These are phyloP conservation scores for Sprattus sprattus DNA, from an alignment of 2,113 vertebrate species.

Conservation along the genomic window DNA sequence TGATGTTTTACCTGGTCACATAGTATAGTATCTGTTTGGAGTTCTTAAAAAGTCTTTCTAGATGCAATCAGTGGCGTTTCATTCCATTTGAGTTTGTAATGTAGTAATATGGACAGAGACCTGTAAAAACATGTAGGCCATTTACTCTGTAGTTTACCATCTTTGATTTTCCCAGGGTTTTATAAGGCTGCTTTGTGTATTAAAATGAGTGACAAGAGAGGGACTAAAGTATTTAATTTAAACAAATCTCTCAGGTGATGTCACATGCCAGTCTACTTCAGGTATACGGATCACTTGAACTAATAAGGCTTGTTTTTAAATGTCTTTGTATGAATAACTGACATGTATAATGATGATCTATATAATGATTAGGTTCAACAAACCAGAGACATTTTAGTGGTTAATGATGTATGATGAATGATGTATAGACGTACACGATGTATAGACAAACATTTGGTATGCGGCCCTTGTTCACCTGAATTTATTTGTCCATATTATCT, in stretches of 20 bases:
- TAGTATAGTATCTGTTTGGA: background rate
- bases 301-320: too few relatives aligned
- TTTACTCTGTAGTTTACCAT: background rate
- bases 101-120: too few relatives aligned
- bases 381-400: background rate
- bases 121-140: background rate
- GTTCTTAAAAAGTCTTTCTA: background rate
- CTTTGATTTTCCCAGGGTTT: background rate
- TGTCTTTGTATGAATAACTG: too few relatives aligned
- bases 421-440: too few relatives aligned
- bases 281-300: background rate
- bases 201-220: slow-evolving; percentile 36
- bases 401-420: background rate
- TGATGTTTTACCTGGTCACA: background rate
- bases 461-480: too few relatives aligned
- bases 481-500: too few relatives aligned
- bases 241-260: slow-evolving; percentile 30
- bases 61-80: background rate
- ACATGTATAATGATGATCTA: background rate
- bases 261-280: background rate
- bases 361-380: background rate
- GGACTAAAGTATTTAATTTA: slow-evolving; percentile 15
- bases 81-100: too few relatives aligned
- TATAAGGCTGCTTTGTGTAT: slow-evolving; percentile 46
- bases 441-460: too few relatives aligned